Base-by-base conservation (phyloP, 1,140 invertebrate genomes). In the Littorina saxatilis region DNA sequence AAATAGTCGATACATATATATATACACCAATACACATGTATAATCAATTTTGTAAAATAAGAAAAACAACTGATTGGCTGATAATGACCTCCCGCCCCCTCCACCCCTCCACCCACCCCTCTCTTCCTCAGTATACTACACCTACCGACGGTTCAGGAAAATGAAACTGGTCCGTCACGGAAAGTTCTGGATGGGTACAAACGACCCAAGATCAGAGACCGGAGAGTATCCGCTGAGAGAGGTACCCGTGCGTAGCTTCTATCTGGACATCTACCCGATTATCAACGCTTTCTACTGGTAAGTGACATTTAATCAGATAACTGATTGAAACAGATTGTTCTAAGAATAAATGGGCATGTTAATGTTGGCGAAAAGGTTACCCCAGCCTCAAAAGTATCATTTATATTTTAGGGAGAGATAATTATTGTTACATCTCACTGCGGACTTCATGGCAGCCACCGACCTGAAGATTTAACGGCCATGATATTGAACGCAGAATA, bases 141-240 rank as follows among this genome's bases (percentile, higher is more conserved):
- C 43, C 9, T 85, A 85, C 75, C 70, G 75, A 4, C 29, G 72
- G 35, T 81, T 78, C 50, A 52, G 74, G 2, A 68, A 78, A 35
- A 87, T 88, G 86, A 82, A 82, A 40, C 73, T 86, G 50, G 35
- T 88, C 80, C n/a, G 83, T 70, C 82, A 86, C 17, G 81, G 87
- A 39, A 70, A 75, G 47, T 86, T 91, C 88, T 81, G 83, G 63
- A 91, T 89, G 84, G 91, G 91, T 17, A 85, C 88, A 32, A 91
- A 89, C 80, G 89, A 91, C 81, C 87, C 88, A 0, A 72, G 79
- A 1, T 88, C 87, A 0, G 80, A 86, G 32, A 90, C 86, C 7
- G 90, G 90, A n/a, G 92, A 92, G 85, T 89, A 88, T 74, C 92
- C 92, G 3, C 35, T 85, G 27, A 79, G 84, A 17, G 40, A 84